Base-by-base conservation (phyloP, 2,888 invertebrate species). In the Rhagonycha fulva region DNA sequence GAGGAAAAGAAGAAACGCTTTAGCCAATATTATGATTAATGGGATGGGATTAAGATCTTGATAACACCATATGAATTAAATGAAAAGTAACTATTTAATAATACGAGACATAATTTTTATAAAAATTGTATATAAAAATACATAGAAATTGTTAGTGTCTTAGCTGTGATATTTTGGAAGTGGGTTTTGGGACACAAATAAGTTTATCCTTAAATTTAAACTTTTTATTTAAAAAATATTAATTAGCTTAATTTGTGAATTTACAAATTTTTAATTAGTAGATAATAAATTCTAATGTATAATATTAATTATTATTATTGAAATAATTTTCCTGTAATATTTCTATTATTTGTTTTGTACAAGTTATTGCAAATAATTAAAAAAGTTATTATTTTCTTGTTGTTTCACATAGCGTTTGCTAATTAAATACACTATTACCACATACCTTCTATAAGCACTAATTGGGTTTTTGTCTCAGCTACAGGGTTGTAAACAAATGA, bases 11-110 rank as follows among this genome's bases (percentile, higher is more conserved):
- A 91, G 98, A 60, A 97, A 96, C 85, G 98, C 97, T 7, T 90
- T 98, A 83, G 97, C 98, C n/a, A 98, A 98, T 86, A 98, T 98
- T 82, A 98, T 98, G 97, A 97, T 98, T 85, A 96, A 96, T 86
- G 95, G 96, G 70, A 94, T 94, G 93, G 88, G 88, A 63, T 82
- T 88, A 72, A 81, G 88, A 79, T 86, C 87, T 71, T 78, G 77
- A 77, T 73, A 69, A 72, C 63, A 62, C 67, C n/a, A 70, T 67
- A 71, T 47, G 69, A 67, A 66, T 73, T 79, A 73, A 78, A 74
- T 66, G 3, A 24, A 69, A 71, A 76, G 70, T 77, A 69, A 66
- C 66, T 75, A 72, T 75, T 72, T 73, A 77, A 68, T 72, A 68
- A 67, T 26, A 67, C 14, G 14, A 47, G 47, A 47, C 47, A 47